Percentiles rank a stretch among this genome's conserved stretches.
phyloP scores from a whole-genome alignment of 2,113 vertebrate species.

The Tenrec ecaudatus region DNA sequence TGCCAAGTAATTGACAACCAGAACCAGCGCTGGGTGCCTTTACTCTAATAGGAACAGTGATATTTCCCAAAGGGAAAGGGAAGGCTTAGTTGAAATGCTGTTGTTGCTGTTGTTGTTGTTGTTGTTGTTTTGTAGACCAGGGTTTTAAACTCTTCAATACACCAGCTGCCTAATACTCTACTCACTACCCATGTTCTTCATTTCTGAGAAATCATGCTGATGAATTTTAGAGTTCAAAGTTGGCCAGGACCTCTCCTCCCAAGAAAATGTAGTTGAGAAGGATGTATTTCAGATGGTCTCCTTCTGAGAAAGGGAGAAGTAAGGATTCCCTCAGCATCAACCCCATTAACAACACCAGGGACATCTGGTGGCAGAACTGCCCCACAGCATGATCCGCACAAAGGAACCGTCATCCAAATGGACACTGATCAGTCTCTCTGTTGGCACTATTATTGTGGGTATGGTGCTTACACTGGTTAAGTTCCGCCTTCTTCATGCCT shows the following conservation, averaged over 20 bases:
- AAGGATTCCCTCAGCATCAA: not conserved
- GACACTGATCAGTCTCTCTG: not conserved
- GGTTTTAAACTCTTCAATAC: not conserved
- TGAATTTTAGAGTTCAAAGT: constrained; percentile 11
- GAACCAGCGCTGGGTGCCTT: not conserved
- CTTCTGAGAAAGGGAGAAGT: not conserved
- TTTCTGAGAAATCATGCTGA: not conserved
- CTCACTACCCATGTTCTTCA: not conserved
- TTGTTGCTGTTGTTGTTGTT: not conserved
- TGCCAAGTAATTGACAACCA: not conserved
- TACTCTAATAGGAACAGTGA: not conserved
- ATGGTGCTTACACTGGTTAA: not conserved
- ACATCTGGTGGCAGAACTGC: not conserved
- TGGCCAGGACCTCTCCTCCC: not conserved
- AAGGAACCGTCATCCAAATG: constrained; percentile 23
- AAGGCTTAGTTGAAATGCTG: not conserved
- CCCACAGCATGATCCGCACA: not conserved
- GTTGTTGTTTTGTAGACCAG: no score
- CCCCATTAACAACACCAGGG: no score
- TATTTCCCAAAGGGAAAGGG: not conserved
- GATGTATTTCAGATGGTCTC: not conserved
- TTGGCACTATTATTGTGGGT: not conserved
- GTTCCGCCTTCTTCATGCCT: not conserved
- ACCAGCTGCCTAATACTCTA: constrained; percentile 3
- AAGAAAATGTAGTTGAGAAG: constrained; percentile 12